Evolutionary conservation across 2,113 vertebrate genomes (phyloP), one percentile per base, ranked within the genome.

Genomic region (Callorhinus ursinus): DNA sequence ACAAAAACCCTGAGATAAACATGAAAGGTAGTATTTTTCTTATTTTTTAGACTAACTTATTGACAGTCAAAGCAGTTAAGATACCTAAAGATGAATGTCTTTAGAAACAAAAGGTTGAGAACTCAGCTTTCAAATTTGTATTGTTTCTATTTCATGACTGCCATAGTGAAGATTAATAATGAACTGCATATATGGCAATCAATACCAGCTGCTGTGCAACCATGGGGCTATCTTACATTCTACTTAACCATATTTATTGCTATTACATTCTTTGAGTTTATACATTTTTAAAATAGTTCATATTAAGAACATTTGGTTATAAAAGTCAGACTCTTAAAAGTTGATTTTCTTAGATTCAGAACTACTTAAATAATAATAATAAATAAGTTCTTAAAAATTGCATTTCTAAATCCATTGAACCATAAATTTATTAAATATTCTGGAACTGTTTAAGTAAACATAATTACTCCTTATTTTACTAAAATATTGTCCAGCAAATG

Each of bases 401-500:
- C 3, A 15, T 16, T 42, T 87, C 33, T 71, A 81, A 69, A 86
- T 92, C 10, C 4, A 39, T 14, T 95, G 42, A 71, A 42, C 1
- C 21, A 82, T 49, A 94, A 65, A 83, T 83, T 57, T 39, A 77
- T 89, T 18, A 36, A 85, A 33, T 84, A 5, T 87, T 97, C n/a
- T 90, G 21, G 21, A 69, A 79, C 21, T 83, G 33, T 65, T 94
- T 6, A 57, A 93, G 24, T 42, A 86, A 85, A 36, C 22, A 72
- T 72, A 85, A 74, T 63, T 88, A 49, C 2, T 84, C n/a, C 26
- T 92, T 81, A 89, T 92, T 97, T 83, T 95, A 2, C 33, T 72
- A 81, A 93, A 86, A 91, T 80, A 83, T 57, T 92, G 5, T 69
- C 36, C 33, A 95, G 18, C 7, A 95, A 88, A 89, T 82, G 4